Evolutionary conservation across 2,888 invertebrate genomes (phyloP), one percentile per base, ranked within the genome.

Genomic region (Dioctria rufipes): DNA sequence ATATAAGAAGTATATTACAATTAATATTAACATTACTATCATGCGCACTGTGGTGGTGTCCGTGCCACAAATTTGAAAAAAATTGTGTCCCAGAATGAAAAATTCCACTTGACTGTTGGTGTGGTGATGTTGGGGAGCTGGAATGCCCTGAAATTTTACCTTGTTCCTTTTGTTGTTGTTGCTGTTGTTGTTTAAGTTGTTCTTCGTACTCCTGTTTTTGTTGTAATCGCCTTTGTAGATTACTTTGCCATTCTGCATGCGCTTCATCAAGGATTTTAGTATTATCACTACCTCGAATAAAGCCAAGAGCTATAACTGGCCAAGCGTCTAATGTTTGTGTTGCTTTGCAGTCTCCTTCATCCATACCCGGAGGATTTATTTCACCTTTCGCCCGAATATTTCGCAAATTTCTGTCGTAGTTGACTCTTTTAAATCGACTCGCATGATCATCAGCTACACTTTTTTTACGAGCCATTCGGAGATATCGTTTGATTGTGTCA

Each of bases 381-480:
- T 93, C 93, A 75, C 93, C 92, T 84, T 94, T 94, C 0, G 95
- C 93, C 86, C 94, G 95, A 82, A 96, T 96, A 84, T 96, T 95
- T 42, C 96, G 90, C 81, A 96, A 90, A 86, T 95, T 96, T 81
- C 94, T 92, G 86, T 96, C 96, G 86, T 96, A 96, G 87, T 96
- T 96, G 37, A 96, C 95, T 0, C 96, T 92, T 87, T 96, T 96
- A 86, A 96, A 96, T 75, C 94, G 92, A 86, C 95, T 96, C 3
- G 92, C 93, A 84, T 95, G 94, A 3, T 93, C 92, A 87, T 96
- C 95, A 71, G 87, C 86, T 8, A 94, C 93, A 85, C 95, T 95
- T 86, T 96, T 96, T 87, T 96, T 96, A 51, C 96, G 91, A 5
- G 95, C 96, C 96, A 96, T 96, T 80, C 95, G 91, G 73, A 96